Conservation (phyloP, 2,888 invertebrate genomes). For the Machimus atricapillus region DNA sequence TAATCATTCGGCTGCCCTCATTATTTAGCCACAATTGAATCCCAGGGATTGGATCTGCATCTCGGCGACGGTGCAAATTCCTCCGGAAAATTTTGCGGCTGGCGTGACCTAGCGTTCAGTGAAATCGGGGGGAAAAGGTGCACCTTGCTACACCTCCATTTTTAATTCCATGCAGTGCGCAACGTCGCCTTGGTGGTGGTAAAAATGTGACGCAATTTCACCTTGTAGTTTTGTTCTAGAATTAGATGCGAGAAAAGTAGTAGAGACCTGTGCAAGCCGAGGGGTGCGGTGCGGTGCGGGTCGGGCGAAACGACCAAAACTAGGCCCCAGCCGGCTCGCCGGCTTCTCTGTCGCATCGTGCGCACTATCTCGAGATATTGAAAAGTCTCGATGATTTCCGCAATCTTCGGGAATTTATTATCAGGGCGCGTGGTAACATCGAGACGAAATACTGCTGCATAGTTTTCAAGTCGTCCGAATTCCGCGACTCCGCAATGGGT, state of each 20-base stretch:
- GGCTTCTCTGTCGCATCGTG: not conserved
- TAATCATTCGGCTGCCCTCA: not conserved
- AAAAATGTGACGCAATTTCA: constrained; percentile 37
- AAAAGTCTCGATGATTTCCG: not conserved
- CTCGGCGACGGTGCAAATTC: not conserved
- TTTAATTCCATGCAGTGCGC: constrained; percentile 36
- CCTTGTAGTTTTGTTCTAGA: constrained; percentile 14
- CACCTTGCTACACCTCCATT: constrained; percentile 28
- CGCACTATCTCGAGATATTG: not conserved
- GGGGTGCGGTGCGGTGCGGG: not conserved
- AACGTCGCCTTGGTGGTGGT: constrained; percentile 15
- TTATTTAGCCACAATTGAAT: not conserved
- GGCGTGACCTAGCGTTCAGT: not conserved
- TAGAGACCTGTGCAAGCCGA: not conserved
- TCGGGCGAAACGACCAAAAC: too few relatives aligned
- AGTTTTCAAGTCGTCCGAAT: not conserved
- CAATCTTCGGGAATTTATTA: not conserved
- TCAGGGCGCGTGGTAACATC: not conserved
- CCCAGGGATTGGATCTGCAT: not conserved
- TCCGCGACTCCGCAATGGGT: not conserved
- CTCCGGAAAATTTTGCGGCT: not conserved
- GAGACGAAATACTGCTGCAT: not conserved
- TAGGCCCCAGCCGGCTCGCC: not conserved
- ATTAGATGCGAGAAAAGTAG: not conserved
- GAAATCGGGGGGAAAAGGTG: not conserved